Base-by-base conservation (phyloP, 2,797 vertebrate species). In the Ciconia nigra region DNA sequence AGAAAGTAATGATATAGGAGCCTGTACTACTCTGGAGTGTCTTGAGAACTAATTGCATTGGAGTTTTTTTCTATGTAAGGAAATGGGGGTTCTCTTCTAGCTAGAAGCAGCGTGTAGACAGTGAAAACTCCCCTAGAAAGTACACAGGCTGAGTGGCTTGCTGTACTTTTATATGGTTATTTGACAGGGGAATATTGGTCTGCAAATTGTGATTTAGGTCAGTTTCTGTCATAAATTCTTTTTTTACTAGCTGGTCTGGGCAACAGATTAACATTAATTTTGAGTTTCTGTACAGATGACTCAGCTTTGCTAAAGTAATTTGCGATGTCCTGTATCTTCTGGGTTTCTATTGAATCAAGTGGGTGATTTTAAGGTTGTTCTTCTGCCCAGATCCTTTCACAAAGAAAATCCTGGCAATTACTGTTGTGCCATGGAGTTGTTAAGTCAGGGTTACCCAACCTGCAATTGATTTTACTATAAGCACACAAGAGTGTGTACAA, bases 131-230 rank as follows among this genome's bases (percentile, higher is more conserved):
- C 57, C 35, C 41, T 63, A 67, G 76, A 89, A 93, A 89, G 61
- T 21, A n/a, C 13, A 35, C 18, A 61, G 35, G 8, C 42, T 83
- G 35, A 58, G 42, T 74, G 58, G 42, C 35, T 92, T 74, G 25
- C 28, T 4, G 2, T 54, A 49, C 47, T 71, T 87, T 88, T 76
- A 62, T 63, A 28, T 16, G 29, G 57, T 37, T 71, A 51, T 93
- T 77, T 81, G 42, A 77, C 44, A 57, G 18, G 24, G 37, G 59
- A 90, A 66, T 70, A 82, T n/a, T 46, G 9, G 20, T 73, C 70
- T 84, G 49, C 58, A 84, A 92, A 55, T 20, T 92, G 57, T 54
- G 80, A 89, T 87, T 93, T 86, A 74, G 73, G 33, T 90, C 54
- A 44, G 52, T 83, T 96, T 87, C 71, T 78, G 5, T 31, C 20